Evolutionary conservation across 2,888 invertebrate species (phyloP), one percentile per base, ranked within the genome.

Genomic region (Cephus sareptanus): DNA sequence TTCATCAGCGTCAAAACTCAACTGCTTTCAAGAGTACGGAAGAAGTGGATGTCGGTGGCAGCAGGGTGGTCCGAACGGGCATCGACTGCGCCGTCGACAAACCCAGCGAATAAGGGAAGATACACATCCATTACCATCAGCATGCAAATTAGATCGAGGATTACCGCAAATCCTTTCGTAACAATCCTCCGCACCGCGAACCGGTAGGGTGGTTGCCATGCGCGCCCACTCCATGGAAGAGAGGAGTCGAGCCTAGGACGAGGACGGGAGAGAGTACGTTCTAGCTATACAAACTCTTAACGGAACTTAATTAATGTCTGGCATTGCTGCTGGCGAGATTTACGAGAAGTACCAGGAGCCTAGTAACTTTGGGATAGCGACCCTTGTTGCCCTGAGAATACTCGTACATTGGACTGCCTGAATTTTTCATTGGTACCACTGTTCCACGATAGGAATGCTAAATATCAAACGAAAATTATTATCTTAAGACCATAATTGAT

Each of bases 61-160:
- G 4, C 70, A n/a, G 31, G 40, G 76, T 33, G 70, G 69, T 80
- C 78, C 75, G 33, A 73, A 35, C 75, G 71, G 23, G 23, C 78
- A n/a, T 77, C 79, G 75, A 75, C 34, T 30, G 70, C 70, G 77
- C 73, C 69, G 34, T 30, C 75, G 71, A 74, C 74, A 71, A 75
- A 74, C 76, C 74, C 76, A 76, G 77, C 73, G 85, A 88, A 88
- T 87, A 88, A 85, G 88, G 85, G 86, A 83, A 88, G 86, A 89
- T 89, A 90, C 87, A 89, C 89, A 89, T 89, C 89, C 89, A 90
- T 90, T 90, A 90, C 88, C 89, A 90, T 90, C 89, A 89, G 89
- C 89, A 90, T 90, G 90, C 90, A 90, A 90, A 90, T 90, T 90
- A 89, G 89, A 90, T 89, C 87, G 87, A 86, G 89, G 90, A 90